Evolutionary conservation across 2,797 vertebrate species (phyloP).

Genomic region (Psittacula derbiana): DNA sequence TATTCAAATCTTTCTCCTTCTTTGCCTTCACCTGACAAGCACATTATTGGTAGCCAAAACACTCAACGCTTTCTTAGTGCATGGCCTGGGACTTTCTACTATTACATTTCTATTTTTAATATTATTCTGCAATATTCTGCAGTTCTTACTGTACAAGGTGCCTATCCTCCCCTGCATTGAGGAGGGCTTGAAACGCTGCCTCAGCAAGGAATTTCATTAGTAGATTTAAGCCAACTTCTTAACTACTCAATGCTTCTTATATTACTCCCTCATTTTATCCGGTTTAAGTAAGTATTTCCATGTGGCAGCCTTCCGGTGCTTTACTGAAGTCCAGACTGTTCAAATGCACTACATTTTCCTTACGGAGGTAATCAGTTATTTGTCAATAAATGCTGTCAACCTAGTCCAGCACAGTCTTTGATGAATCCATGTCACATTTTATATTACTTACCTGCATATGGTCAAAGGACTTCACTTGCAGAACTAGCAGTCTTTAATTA

Average conservation of each 20-base stretch:
- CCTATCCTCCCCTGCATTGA: background rate
- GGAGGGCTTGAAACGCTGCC: background rate
- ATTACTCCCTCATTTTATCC: background rate
- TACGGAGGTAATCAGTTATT: background rate
- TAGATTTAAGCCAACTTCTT: background rate
- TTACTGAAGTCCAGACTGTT: background rate
- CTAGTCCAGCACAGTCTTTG: background rate
- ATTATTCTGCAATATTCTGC: background rate
- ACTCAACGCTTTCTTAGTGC: background rate
- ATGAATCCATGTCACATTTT: background rate
- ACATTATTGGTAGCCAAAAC: background rate
- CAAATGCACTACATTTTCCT: background rate
- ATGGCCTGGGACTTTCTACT: background rate
- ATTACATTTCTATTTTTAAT: conserved; percentile 10
- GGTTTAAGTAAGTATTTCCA: background rate
- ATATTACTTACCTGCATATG: conserved; percentile 10
- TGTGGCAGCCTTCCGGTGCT: background rate
- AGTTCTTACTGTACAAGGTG: background rate
- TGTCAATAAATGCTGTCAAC: fast-evolving
- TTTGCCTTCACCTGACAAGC: conserved; percentile 9
- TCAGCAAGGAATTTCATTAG: background rate
- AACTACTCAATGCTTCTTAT: background rate
- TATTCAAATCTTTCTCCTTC: background rate
- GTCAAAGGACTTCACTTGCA: background rate
- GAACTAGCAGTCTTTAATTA: background rate